A percentile compares a stretch with the other conserved stretches of the same genome.
phyloP scores from a whole-genome alignment of 2,888 invertebrate genomes.

The Nemapogon koenigi region DNA sequence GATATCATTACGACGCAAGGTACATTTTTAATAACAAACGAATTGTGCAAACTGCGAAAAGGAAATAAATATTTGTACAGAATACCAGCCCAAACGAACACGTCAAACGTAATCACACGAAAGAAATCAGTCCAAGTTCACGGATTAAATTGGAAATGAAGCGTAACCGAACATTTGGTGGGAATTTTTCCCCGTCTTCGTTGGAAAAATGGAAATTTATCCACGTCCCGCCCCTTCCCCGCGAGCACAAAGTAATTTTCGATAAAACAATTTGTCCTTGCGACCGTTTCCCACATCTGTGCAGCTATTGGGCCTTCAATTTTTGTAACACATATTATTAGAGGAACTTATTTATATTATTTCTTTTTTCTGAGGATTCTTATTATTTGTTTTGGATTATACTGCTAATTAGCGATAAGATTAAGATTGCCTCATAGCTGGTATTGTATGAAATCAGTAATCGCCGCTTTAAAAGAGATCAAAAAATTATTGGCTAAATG shows the following conservation, averaged over 20 bases:
- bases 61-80: neutral
- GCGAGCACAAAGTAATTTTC: constrained; percentile 53
- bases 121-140: constrained; percentile 8
- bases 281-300: constrained; percentile 53
- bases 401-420: too few species aligned
- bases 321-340: too few species aligned
- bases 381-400: too few species aligned
- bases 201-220: constrained; percentile 55
- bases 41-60: too few species aligned
- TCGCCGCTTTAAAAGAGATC: too few species aligned
- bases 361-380: too few species aligned
- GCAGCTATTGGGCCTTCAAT: constrained; percentile 24
- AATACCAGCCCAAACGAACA: neutral
- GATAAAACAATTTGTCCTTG: constrained; percentile 60
- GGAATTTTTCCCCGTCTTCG: constrained; percentile 24
- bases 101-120: constrained; percentile 10
- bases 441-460: too few species aligned
- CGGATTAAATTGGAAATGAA: constrained; percentile 11
- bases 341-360: too few species aligned
- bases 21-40: neutral
- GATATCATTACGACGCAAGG: neutral
- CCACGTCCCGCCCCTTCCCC: constrained; percentile 16
- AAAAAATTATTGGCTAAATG: too few species aligned
- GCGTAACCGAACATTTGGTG: constrained; percentile 9
- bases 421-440: too few species aligned